Evolutionary conservation across 2,113 vertebrate species (phyloP).

Genomic region (Pituophis catenifer): DNA sequence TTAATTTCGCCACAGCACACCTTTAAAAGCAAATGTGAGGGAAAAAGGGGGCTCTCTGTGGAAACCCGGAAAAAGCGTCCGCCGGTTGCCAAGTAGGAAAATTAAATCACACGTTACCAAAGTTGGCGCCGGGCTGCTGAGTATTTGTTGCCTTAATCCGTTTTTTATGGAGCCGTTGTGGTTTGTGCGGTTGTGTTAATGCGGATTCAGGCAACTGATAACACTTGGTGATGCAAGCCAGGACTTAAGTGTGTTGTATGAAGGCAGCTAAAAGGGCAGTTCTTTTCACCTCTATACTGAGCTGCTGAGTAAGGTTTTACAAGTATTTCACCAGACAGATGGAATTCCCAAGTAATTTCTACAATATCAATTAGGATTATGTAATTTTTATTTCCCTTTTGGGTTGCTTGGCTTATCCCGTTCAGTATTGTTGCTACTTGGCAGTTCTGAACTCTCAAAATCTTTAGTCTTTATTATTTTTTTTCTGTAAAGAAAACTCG

Average conservation of each 20-base stretch:
- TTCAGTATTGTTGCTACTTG: neutral
- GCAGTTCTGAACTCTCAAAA: neutral
- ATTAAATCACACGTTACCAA: neutral
- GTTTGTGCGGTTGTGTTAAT: neutral
- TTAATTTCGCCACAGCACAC: neutral
- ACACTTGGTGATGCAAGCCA: neutral
- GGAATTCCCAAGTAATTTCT: neutral
- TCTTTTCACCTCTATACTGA: neutral
- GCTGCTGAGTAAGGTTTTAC: neutral
- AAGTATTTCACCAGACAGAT: neutral
- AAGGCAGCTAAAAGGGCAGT: neutral
- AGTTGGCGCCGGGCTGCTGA: neutral
- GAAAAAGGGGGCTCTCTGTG: neutral
- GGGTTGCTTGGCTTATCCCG: neutral
- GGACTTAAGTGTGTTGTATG: neutral
- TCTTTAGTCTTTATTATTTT: neutral
- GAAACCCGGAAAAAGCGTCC: neutral
- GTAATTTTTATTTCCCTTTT: neutral
- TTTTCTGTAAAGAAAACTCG: neutral
- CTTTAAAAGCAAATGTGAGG: neutral
- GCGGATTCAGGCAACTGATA: neutral
- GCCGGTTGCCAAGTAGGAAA: neutral
- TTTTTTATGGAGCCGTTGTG: neutral
- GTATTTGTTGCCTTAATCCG: neutral
- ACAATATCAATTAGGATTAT: neutral